Evolutionary conservation across 2,888 invertebrate species (phyloP).

Genomic region (Mythimna impura): DNA sequence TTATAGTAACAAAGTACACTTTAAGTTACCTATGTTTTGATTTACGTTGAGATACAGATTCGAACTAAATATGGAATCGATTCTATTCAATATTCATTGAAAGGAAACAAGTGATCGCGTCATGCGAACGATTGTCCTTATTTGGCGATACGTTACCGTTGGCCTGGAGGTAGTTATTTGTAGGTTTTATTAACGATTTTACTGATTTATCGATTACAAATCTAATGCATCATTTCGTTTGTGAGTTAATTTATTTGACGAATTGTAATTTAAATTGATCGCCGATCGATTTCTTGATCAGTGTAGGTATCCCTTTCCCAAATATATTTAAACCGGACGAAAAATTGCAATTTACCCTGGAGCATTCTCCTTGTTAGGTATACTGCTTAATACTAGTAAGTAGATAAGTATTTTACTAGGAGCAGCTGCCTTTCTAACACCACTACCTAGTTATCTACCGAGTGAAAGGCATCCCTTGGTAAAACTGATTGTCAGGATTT

Average conservation of each 20-base stretch:
- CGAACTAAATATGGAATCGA: constrained; percentile 61
- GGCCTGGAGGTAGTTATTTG: constrained; percentile 22
- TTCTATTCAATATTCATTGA: constrained; percentile 58
- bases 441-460: no score
- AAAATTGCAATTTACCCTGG: no score
- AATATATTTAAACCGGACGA: background rate
- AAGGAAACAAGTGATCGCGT: constrained; percentile 48
- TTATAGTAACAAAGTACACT: constrained; percentile 16
- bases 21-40: background rate
- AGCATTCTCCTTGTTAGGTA: no score
- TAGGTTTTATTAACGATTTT: constrained; percentile 37
- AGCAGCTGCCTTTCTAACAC: no score
- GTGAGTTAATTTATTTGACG: constrained; percentile 8
- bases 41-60: constrained; percentile 37
- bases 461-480: no score
- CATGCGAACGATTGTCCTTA: constrained; percentile 59
- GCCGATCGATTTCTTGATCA: background rate
- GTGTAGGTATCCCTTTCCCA: background rate
- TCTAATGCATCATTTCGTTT: constrained; percentile 23
- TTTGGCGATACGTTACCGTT: constrained; percentile 47
- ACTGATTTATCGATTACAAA: constrained; percentile 44
- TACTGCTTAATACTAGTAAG: no score
- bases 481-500: no score
- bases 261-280: constrained; percentile 13
- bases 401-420: no score